Conservation (phyloP, 2,888 invertebrate species). For the Steromphala cineraria region DNA sequence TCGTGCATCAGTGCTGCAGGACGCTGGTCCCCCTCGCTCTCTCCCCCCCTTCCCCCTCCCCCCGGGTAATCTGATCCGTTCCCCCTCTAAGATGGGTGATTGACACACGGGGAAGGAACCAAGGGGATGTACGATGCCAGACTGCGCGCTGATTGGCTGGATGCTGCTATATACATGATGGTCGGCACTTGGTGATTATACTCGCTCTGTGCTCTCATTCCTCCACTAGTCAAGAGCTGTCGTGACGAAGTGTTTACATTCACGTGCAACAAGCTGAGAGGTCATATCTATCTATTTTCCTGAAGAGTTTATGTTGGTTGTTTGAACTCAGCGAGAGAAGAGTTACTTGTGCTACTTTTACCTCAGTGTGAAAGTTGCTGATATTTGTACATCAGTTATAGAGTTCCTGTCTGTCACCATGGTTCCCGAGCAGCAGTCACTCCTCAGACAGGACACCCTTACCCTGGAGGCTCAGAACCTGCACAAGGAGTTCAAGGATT, state of each 20-base stretch:
- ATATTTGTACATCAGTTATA: background rate
- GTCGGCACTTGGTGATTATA: background rate
- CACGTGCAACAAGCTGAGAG: background rate
- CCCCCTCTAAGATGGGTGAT: background rate
- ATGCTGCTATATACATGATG: constrained; percentile 4
- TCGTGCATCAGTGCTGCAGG: background rate
- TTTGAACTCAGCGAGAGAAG: background rate
- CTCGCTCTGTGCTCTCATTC: constrained; percentile 5
- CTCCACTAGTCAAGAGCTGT: background rate
- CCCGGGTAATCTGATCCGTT: background rate
- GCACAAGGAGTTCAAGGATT: constrained; percentile 5
- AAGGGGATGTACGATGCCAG: background rate
- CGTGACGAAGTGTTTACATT: background rate
- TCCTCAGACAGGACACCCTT: constrained; percentile 17
- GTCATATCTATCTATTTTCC: background rate
- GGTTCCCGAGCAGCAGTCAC: constrained; percentile 26
- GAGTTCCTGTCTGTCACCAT: background rate
- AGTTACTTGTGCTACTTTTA: too few relatives aligned
- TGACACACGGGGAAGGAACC: background rate
- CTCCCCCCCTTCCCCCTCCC: too few relatives aligned
- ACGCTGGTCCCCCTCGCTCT: background rate
- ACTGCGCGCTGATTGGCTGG: constrained; percentile 1
- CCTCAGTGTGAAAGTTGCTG: background rate
- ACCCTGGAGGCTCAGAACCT: constrained; percentile 6
- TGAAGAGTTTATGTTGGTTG: background rate